Percentiles rank a stretch among this genome's conserved stretches.
Evolutionary conservation across 2,888 invertebrate species (phyloP).

Genomic region (Geotrupes spiniger): DNA sequence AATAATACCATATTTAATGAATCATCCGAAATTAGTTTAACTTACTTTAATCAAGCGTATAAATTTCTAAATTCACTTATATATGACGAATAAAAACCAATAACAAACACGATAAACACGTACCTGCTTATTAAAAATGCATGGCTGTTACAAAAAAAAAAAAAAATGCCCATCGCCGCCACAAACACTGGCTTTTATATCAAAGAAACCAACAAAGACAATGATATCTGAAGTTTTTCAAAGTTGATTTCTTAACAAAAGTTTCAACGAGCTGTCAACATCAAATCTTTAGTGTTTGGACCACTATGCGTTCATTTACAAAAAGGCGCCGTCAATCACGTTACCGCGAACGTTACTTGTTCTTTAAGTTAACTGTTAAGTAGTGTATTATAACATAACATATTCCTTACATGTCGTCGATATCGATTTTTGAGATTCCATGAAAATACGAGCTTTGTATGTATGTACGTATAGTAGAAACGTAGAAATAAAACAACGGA

Average conservation of each 20-base stretch:
- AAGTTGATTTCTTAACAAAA: constrained; percentile 1
- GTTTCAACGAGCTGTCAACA: constrained; percentile 7
- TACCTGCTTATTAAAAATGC: constrained; percentile 2
- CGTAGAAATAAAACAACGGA: too few species aligned
- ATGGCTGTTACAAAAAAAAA: neutral
- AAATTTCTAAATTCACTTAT: too few species aligned
- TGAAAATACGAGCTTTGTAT: too few species aligned
- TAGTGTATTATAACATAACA: too few species aligned
- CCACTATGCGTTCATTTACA: constrained; percentile 4
- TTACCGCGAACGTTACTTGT: neutral
- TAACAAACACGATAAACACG: neutral
- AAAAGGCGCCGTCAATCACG: constrained; percentile 3
- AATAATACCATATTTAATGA: too few species aligned
- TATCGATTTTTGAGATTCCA: too few species aligned
- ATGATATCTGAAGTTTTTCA: constrained; percentile 8
- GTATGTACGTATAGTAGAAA: too few species aligned
- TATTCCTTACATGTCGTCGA: too few species aligned
- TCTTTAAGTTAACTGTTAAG: neutral
- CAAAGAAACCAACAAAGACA: constrained; percentile 5
- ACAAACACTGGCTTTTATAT: constrained; percentile 1
- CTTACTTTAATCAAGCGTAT: too few species aligned
- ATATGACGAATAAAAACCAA: too few species aligned
- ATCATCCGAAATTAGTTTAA: too few species aligned
- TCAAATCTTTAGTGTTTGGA: constrained; percentile 3
- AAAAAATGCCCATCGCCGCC: neutral